Conservation (phyloP, 92 coral and sea anemone species). For the Zoanthus sociatus region DNA sequence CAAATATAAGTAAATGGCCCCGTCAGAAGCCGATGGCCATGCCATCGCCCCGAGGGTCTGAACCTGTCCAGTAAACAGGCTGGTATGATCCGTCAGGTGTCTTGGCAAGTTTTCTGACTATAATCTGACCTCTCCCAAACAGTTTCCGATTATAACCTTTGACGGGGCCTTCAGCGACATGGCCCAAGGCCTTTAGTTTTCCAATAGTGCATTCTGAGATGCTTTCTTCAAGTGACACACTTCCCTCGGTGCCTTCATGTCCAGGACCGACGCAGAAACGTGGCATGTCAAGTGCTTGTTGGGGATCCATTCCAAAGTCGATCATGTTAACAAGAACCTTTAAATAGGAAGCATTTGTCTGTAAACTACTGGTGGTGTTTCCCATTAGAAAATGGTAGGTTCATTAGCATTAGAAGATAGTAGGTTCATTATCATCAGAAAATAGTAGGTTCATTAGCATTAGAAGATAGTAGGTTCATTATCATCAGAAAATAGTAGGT, state of each 20-base stretch:
- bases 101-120: conserved; percentile 64
- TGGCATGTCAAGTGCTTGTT: conserved; percentile 93
- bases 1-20: not conserved
- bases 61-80: conserved; percentile 96
- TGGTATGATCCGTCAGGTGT: conserved; percentile 59
- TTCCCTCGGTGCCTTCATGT: conserved; percentile 48
- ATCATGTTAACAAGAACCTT: conserved; percentile 96
- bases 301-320: conserved; percentile 97
- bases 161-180: conserved; percentile 76
- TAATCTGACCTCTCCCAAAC: conserved; percentile 95
- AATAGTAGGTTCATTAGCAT: no score
- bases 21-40: conserved; percentile 83
- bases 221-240: conserved; percentile 84
- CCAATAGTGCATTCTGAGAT: conserved; percentile 62
- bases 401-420: no score
- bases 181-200: conserved; percentile 75
- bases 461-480: no score
- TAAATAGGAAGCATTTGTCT: not conserved
- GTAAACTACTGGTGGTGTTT: not conserved
- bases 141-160: conserved; percentile 63
- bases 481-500: no score
- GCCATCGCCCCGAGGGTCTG: conserved; percentile 97
- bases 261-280: conserved; percentile 73
- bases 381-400: no score
- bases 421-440: no score